A percentile compares a stretch with the other conserved stretches of the same genome.
Evolutionary conservation across 2,888 invertebrate species (phyloP).

Genomic region (Byasa hedistus): DNA sequence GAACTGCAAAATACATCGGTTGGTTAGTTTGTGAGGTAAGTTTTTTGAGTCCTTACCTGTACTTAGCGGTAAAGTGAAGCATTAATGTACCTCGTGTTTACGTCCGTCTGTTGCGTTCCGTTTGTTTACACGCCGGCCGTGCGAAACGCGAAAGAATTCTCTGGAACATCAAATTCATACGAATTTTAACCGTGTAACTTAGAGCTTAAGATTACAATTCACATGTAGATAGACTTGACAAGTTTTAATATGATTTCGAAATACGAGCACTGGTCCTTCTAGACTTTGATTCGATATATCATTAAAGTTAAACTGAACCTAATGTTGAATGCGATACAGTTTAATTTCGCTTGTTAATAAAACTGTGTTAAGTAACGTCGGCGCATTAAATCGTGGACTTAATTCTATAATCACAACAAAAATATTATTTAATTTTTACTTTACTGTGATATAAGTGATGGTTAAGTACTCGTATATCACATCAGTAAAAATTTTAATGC

Average conservation of each 20-base stretch:
- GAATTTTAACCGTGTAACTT: conserved; percentile 26
- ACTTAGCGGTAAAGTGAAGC: background rate
- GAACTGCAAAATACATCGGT: too few relatives aligned
- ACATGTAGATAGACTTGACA: conserved; percentile 7
- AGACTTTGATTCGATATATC: conserved; percentile 27
- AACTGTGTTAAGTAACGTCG: conserved; percentile 17
- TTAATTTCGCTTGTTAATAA: background rate
- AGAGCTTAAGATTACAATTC: conserved; percentile 24
- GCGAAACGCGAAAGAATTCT: conserved; percentile 42
- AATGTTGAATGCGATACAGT: background rate
- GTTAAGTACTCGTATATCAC: too few relatives aligned
- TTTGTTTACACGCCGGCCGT: conserved; percentile 60
- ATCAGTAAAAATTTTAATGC: too few relatives aligned
- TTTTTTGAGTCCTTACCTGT: too few relatives aligned
- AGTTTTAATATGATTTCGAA: conserved; percentile 36
- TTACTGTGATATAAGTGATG: too few relatives aligned
- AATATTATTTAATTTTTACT: too few relatives aligned
- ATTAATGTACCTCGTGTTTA: conserved; percentile 27
- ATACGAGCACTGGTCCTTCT: conserved; percentile 29
- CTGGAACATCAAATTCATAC: conserved; percentile 42
- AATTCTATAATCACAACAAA: too few relatives aligned
- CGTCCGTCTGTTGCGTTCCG: conserved; percentile 54
- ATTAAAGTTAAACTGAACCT: conserved; percentile 2
- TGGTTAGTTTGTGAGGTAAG: too few relatives aligned
- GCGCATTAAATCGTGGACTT: background rate